Base-by-base conservation (phyloP, 37 sponge, comb jelly and placozoan species). In the Chondrosia reniformis region DNA sequence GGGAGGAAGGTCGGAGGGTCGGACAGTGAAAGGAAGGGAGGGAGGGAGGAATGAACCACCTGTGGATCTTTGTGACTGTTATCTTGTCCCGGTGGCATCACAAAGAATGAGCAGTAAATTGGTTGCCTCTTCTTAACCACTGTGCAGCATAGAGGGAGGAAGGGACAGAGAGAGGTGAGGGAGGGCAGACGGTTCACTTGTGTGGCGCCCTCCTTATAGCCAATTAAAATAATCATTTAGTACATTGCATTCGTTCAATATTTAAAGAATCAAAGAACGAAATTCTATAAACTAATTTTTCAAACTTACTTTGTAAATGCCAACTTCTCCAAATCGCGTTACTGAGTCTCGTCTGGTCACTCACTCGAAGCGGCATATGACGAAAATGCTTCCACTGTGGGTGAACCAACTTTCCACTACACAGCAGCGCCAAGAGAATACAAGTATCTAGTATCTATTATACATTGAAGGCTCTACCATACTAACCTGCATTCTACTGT, bases 311-410 rank as follows among this genome's bases (percentile, higher is more conserved):
- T 77, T 95, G 89, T 40, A 95, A 45, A 74, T 92, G 92, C 96
- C 96, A 95, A n/a, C 89, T 89, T 13, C 96, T 72, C 96, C 96
- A 95, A 30, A 95, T 92, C 13, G 81, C 89, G 75, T 95, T 95
- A 65, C 85, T 92, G 41, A 95, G 87, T 45, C 96, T 83, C 15
- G 79, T 79, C 46, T 65, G 86, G 39, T 95, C 92, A 33, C 81
- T 81, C 58, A 80, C 77, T 24, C 78, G 17, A 76, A 91, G 54
- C 28, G 76, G 24, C 87, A 92, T 85, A 83, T 89, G 87, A 25
- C 86, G 46, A 41, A 88, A 95, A 56, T 95, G 92, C 61, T 95
- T 95, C 96, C 96, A 95, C 39, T 92, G 92, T 9, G 96, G 96
- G 34, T 94, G 90, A 2, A 86, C 88, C 52, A 94, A 79, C 58